Conservation (phyloP, 1,140 invertebrate species). For the Microplitis demolitor region DNA sequence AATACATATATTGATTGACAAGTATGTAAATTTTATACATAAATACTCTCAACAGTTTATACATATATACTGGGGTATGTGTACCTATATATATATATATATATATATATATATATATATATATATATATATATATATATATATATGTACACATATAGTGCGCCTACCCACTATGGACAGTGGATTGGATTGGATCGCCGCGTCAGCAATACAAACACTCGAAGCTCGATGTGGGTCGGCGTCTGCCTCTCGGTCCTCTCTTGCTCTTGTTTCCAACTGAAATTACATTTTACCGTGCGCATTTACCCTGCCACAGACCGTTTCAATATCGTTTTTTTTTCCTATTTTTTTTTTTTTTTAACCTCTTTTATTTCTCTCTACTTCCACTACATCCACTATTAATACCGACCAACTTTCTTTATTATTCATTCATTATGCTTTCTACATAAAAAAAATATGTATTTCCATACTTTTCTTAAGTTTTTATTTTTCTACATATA, state of each 20-base stretch:
- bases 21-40: slow-evolving; percentile 1
- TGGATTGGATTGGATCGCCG: slow-evolving; percentile 61
- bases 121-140: slow-evolving; percentile 28
- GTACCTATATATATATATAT: not conserved
- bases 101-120: slow-evolving; percentile 17
- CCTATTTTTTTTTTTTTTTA: slow-evolving; percentile 37
- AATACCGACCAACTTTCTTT: not conserved
- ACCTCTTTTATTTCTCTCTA: not conserved
- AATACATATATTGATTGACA: not conserved
- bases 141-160: slow-evolving; percentile 35
- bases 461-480: no score
- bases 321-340: slow-evolving; percentile 45
- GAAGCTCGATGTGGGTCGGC: slow-evolving; percentile 55
- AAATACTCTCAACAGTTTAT: not conserved
- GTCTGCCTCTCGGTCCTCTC: slow-evolving; percentile 37
- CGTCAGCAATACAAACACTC: slow-evolving; percentile 62
- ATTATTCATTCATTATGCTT: no score
- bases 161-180: slow-evolving; percentile 42
- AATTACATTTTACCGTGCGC: slow-evolving; percentile 58
- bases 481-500: no score
- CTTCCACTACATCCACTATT: not conserved
- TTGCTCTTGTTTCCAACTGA: slow-evolving; percentile 59
- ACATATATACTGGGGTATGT: not conserved
- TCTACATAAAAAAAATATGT: no score
- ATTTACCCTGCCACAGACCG: slow-evolving; percentile 29